Evolutionary conservation across 2,888 invertebrate species (phyloP), one percentile per base, ranked within the genome.

Genomic region (Cheilosia vulpina): DNA sequence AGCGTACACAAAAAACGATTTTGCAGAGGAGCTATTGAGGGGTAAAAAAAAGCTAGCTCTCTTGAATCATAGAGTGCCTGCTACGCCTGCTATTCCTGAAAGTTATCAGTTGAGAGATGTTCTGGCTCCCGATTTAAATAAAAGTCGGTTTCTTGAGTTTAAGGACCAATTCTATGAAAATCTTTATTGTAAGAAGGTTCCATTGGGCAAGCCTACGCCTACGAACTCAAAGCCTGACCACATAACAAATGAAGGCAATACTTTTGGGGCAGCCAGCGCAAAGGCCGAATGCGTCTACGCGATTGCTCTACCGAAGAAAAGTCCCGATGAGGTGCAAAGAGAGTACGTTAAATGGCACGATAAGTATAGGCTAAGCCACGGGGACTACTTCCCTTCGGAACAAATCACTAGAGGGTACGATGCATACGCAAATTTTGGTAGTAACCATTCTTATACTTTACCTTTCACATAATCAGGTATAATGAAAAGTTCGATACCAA

Each of bases 151-250:
- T 63, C 58, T 88, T 0, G 87, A 87, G 11, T 91, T 91, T 71
- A 90, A 88, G 53, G 91, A 92, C 58, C 88, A 89, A 52, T 89
- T 92, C 79, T 89, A 89, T 2, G 92, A 92, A 83, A 89, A 90
- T 5, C 87, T 90, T 87, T 91, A 89, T 47, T 88, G 89, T 7
- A 90, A 90, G n/a, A 89, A 88, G 31, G 68, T 89, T 2, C 87
- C 85, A 2, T 72, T 91, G 47, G 91, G 90, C 1, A 77, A 89
- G 41, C 75, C 76, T 0, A 88, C 84, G 11, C 87, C 88, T 0
- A 66, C 89, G 1, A 50, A 83, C 38, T 88, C 91, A 6, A 91
- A 90, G 65, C 91, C 91, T 0, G 88, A 89, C 0, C 19, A 85
- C 3, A 87, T 90, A 1, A 90, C 87, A 13, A 91, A 91, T 62